Percentiles rank a stretch among this genome's conserved stretches.
Conservation (phyloP, 2,113 vertebrate species). For the Ranitomeya imitator region DNA sequence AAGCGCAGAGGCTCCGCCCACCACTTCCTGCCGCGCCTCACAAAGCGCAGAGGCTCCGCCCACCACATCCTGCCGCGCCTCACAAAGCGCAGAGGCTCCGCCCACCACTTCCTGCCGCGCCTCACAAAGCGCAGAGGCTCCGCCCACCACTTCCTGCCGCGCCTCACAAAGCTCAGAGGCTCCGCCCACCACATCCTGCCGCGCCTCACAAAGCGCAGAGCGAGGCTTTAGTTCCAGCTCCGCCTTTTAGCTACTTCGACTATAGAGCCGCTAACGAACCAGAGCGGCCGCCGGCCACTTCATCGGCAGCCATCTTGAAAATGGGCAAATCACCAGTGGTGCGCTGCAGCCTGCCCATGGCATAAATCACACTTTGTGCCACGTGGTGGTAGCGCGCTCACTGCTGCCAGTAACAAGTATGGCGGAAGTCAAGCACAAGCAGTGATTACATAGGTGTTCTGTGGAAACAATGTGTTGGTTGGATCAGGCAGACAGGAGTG, state of each 20-base stretch:
- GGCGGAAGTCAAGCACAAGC: background rate
- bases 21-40: background rate
- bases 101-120: background rate
- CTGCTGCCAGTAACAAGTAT: background rate
- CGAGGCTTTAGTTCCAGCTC: rapidly evolving
- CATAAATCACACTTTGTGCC: background rate
- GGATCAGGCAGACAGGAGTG: background rate
- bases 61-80: background rate
- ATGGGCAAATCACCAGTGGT: background rate
- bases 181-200: background rate
- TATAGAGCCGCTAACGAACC: background rate
- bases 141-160: background rate
- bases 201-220: background rate
- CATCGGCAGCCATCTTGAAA: background rate
- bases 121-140: background rate
- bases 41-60: background rate
- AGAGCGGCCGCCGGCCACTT: background rate
- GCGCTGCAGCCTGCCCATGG: background rate
- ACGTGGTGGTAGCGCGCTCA: too few species aligned
- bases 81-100: background rate
- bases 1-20: background rate
- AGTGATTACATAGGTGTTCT: background rate
- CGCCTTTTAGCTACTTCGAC: background rate
- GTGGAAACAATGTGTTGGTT: background rate
- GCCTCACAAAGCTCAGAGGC: too few species aligned